Conservation (phyloP, 2,797 vertebrate species). For the Serranus cabrilla region DNA sequence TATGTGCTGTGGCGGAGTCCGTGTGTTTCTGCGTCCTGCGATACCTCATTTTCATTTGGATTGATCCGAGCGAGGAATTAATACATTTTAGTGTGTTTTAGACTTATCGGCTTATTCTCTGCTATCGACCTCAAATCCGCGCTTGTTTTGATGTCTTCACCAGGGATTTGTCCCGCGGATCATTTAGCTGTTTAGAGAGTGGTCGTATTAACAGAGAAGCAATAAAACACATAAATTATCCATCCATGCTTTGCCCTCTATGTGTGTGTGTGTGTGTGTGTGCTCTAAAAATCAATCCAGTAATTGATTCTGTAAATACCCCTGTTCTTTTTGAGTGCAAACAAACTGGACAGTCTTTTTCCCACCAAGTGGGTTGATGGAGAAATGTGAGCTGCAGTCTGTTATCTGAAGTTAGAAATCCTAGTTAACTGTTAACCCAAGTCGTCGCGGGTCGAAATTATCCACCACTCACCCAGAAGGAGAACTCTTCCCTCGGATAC, state of each 20-base stretch:
- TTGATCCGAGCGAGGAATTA: constrained; percentile 71
- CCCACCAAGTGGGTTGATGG: constrained; percentile 6
- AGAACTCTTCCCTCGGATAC: constrained; percentile 40
- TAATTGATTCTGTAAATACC: constrained; percentile 55
- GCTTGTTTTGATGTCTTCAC: constrained; percentile 73
- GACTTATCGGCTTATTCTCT: constrained; percentile 78
- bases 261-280: constrained; percentile 4
- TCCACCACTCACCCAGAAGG: constrained; percentile 17
- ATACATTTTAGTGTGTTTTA: constrained; percentile 73
- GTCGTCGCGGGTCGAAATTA: constrained; percentile 5
- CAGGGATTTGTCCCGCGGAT: constrained; percentile 70
- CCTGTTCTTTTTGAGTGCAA: constrained; percentile 16
- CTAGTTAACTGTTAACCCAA: constrained; percentile 29
- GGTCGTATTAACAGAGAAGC: constrained; percentile 49
- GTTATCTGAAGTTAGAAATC: constrained; percentile 44
- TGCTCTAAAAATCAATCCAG: constrained; percentile 56
- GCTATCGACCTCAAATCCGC: constrained; percentile 71
- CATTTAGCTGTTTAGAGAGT: constrained; percentile 63
- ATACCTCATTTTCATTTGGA: constrained; percentile 67
- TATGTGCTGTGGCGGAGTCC: constrained; percentile 41
- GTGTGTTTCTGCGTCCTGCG: constrained; percentile 45
- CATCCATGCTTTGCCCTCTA: constrained; percentile 12
- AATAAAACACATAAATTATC: constrained; percentile 60
- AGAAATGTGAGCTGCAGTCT: constrained; percentile 8
- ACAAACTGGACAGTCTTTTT: constrained; percentile 19